Conservation (phyloP, 1,140 invertebrate species). For the Mercenaria mercenaria region DNA sequence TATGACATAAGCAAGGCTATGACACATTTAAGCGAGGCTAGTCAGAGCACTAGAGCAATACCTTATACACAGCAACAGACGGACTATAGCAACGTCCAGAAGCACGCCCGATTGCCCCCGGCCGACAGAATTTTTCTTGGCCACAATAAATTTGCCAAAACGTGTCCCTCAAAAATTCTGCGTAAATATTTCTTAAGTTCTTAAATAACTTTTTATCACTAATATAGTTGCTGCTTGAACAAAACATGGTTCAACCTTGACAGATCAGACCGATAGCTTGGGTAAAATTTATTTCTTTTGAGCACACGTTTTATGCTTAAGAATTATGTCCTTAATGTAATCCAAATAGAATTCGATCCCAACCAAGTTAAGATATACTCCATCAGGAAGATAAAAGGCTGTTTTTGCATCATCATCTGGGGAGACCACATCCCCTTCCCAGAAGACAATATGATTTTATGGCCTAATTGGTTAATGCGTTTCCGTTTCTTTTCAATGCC, state of each 20-base stretch:
- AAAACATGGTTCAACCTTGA: no score
- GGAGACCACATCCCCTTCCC: not conserved
- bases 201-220: not conserved
- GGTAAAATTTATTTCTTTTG: not conserved
- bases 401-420: not conserved
- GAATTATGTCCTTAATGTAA: not conserved
- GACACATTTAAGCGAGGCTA: no score
- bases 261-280: no score
- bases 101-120: not conserved
- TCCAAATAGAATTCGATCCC: not conserved
- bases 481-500: slow-evolving; percentile 2
- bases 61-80: no score
- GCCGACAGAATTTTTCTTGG: not conserved
- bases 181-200: not conserved
- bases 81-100: no score
- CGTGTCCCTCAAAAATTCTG: slow-evolving; percentile 21
- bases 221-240: not conserved
- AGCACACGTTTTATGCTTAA: not conserved
- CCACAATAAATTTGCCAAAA: slow-evolving; percentile 41
- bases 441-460: not conserved
- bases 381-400: not conserved
- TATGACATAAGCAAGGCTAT: no score
- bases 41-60: no score
- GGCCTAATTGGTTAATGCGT: not conserved
- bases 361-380: not conserved